phyloP scores from a whole-genome alignment of 1,140 invertebrate genomes.

The Sinella curviseta region DNA sequence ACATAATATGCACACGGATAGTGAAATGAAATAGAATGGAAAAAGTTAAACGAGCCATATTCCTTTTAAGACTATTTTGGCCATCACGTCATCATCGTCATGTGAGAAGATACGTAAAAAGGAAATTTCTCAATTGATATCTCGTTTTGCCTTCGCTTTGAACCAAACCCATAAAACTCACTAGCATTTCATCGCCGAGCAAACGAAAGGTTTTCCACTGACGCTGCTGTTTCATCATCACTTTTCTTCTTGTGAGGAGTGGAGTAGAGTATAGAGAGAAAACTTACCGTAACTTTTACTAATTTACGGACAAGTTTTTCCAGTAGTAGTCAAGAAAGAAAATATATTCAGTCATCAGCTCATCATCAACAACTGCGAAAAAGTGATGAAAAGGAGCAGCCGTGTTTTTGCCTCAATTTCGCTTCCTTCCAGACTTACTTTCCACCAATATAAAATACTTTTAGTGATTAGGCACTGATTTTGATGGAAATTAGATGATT shows the following conservation, averaged over 20 bases:
- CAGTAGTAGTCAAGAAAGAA: not conserved
- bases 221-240: slow-evolving; percentile 1
- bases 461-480: slow-evolving; percentile 18
- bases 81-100: not conserved
- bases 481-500: slow-evolving; percentile 23
- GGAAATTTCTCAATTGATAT: not conserved
- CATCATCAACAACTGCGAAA: not conserved
- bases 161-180: not conserved
- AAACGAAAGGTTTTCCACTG: not conserved
- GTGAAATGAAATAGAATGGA: not conserved
- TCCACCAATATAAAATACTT: too few species aligned
- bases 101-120: not conserved
- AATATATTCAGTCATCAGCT: not conserved
- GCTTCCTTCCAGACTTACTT: too few species aligned
- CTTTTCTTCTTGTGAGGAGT: too few species aligned
- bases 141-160: not conserved
- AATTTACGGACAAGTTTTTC: slow-evolving; percentile 13
- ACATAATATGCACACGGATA: not conserved
- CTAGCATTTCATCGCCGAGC: not conserved
- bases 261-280: not conserved
- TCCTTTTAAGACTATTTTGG: not conserved
- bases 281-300: slow-evolving; percentile 2
- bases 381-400: too few species aligned
- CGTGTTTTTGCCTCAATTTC: too few species aligned
- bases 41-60: not conserved